Base-by-base conservation (phyloP, 2,113 vertebrate genomes). In the Greenwoodochromis staneri region DNA sequence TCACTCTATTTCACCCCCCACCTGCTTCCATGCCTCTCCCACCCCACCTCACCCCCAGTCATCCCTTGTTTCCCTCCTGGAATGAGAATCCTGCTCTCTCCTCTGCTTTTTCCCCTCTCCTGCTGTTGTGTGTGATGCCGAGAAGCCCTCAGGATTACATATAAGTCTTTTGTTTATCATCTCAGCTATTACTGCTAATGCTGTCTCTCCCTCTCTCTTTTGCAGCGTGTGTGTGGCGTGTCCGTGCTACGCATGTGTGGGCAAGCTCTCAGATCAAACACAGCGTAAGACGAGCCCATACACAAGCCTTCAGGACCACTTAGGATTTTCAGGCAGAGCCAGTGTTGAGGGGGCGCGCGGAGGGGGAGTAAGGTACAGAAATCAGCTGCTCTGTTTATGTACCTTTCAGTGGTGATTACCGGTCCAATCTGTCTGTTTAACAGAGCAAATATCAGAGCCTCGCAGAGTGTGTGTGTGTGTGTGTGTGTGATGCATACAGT, bases 231-330 rank as follows among this genome's bases (percentile, higher is more conserved):
- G 82, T 91, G 90, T 85, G 90, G 83, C 87, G 91, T 87, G 84
- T 87, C 87, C 83, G 80, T 80, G 76, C 81, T 7, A 81, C 61
- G 93, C 96, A 94, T 96, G 96, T 97, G 97, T 97, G 95, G 92
- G 94, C 92, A 89, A 86, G 83, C 97, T 95, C 88, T 93, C 90
- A 97, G 96, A 97, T 98, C 97, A 98, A 98, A 97, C 96, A 80
- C 94, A 89, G 91, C 96, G 96, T 96, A 97, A 98, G 97, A 96
- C 91, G 96, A 98, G 95, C 96, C 93, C 96, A 95, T 97, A 98
- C 95, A 98, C 97, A 98, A 97, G 82, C 97, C 92, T 97, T 98
- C 97, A 97, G 96, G 97, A 97, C 86, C 97, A 97, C 92, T 98
- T 97, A 97, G 92, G 88, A 3, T 90, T 95, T 89, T 85, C 81